Evolutionary conservation across 2,797 vertebrate genomes (phyloP).

Genomic region (Sebastes iracundus): DNA sequence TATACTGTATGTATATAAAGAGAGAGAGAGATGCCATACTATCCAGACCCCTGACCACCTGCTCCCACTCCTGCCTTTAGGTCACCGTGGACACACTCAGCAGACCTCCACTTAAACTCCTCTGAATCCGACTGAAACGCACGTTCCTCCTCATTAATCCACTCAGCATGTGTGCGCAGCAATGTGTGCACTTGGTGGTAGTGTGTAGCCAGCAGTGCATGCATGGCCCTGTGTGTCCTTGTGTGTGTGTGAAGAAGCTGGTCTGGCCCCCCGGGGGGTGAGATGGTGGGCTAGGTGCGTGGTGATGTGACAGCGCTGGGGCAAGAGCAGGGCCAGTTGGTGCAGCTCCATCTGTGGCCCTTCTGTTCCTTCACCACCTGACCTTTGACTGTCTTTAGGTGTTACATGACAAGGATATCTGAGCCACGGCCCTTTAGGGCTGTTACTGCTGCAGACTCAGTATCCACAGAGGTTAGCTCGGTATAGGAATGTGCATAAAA

Average conservation of each 20-base stretch:
- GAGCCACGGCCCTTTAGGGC: slow-evolving; percentile 48
- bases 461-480: slow-evolving; percentile 17
- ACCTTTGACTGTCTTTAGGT: slow-evolving; percentile 84
- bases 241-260: slow-evolving; percentile 9
- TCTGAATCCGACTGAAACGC: slow-evolving; percentile 47
- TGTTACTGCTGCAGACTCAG: slow-evolving; percentile 12
- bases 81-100: slow-evolving; percentile 53
- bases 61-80: slow-evolving; percentile 58
- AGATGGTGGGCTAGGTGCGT: slow-evolving; percentile 15
- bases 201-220: slow-evolving; percentile 10
- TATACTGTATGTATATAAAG: neutral
- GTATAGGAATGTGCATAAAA: slow-evolving; percentile 25
- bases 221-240: slow-evolving; percentile 15
- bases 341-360: slow-evolving; percentile 80
- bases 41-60: slow-evolving; percentile 67
- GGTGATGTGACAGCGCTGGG: slow-evolving; percentile 72
- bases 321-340: slow-evolving; percentile 56
- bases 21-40: neutral
- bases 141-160: slow-evolving; percentile 35
- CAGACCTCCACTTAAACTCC: slow-evolving; percentile 41
- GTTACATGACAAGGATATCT: slow-evolving; percentile 77
- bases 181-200: slow-evolving; percentile 10
- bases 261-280: slow-evolving; percentile 31
- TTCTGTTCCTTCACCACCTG: slow-evolving; percentile 71
- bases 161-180: slow-evolving; percentile 12